phyloP scores from a whole-genome alignment of 2,888 invertebrate species.

The Ennomos fuscantarius region DNA sequence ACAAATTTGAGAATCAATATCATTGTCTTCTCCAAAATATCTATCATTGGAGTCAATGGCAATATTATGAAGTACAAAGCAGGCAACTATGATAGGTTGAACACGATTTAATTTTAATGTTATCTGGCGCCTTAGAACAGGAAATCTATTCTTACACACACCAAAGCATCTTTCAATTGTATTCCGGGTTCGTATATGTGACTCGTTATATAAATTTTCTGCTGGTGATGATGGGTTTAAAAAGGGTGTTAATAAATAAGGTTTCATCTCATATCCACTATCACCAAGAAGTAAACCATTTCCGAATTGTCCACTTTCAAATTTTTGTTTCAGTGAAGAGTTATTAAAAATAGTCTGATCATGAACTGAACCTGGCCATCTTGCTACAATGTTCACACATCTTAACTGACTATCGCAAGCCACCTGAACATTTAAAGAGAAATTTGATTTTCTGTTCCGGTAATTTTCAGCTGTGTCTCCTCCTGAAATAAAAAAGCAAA shows the following conservation, averaged over 20 bases:
- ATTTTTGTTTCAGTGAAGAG: conserved; percentile 1
- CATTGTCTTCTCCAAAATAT: background rate
- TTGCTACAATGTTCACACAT: background rate
- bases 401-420: background rate
- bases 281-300: conserved; percentile 18
- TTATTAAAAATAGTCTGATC: conserved; percentile 24
- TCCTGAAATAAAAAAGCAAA: background rate
- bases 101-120: conserved; percentile 21
- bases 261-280: background rate
- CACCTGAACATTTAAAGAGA: conserved; percentile 19
- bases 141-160: conserved; percentile 35
- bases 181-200: conserved; percentile 31
- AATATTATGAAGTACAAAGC: conserved; percentile 26
- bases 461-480: conserved; percentile 1
- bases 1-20: too few species aligned
- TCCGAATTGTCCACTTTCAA: conserved; percentile 11
- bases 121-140: conserved; percentile 32
- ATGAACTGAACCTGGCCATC: conserved; percentile 26
- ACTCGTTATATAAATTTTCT: conserved; percentile 31
- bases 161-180: conserved; percentile 32
- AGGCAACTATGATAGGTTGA: conserved; percentile 23
- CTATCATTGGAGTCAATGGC: background rate
- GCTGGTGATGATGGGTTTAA: conserved; percentile 16
- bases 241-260: background rate
- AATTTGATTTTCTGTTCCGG: conserved; percentile 11